Conservation (phyloP, 2,888 invertebrate genomes). For the Vesta saturnalis region DNA sequence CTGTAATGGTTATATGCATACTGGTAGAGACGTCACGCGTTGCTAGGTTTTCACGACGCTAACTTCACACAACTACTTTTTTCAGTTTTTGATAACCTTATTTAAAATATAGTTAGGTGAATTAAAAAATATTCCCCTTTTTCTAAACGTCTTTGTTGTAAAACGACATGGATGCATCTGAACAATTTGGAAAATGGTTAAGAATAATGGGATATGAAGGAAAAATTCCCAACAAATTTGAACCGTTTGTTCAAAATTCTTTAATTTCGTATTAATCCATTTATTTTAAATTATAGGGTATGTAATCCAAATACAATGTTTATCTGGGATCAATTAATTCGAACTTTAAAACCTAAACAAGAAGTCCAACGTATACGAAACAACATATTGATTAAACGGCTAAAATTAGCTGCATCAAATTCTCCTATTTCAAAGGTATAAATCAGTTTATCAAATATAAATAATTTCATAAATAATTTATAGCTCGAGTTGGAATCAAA, state of each 20-base stretch:
- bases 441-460: neutral
- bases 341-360: slow-evolving; percentile 55
- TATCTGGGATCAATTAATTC: slow-evolving; percentile 53
- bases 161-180: slow-evolving; percentile 14
- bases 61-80: no score
- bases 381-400: slow-evolving; percentile 53
- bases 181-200: slow-evolving; percentile 30
- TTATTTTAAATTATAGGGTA: slow-evolving; percentile 47
- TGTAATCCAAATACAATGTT: slow-evolving; percentile 57
- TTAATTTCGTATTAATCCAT: neutral
- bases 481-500: slow-evolving; percentile 24
- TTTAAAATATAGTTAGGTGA: no score
- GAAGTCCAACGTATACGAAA: slow-evolving; percentile 53
- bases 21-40: no score
- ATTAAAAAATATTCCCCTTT: no score
- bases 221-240: slow-evolving; percentile 23
- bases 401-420: no score
- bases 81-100: no score
- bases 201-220: slow-evolving; percentile 32
- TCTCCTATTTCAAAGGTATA: slow-evolving; percentile 37
- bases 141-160: no score
- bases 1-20: no score
- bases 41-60: no score
- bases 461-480: neutral
- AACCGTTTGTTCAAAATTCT: slow-evolving; percentile 23